Evolutionary conservation across 2,888 invertebrate genomes (phyloP), one percentile per base, ranked within the genome.

Genomic region (Hydrotaea diabolus): DNA sequence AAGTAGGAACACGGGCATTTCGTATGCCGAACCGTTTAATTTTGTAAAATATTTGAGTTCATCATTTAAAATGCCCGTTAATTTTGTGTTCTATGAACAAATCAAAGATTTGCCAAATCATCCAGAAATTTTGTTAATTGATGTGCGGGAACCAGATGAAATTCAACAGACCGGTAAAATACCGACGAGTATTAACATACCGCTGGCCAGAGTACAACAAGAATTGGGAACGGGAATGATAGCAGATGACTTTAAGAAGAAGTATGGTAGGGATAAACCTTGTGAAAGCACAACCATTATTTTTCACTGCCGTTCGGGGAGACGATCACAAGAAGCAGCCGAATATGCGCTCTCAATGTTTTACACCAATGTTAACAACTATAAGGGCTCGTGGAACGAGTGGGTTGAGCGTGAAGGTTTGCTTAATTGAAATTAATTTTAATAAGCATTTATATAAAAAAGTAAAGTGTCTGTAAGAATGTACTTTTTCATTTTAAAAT

Each of bases 131-230:
- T 88, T 95, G 17, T 93, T 96, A 31, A 94, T 97, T 83, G 96
- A 97, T 93, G 96, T 97, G 0, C 94, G 96, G 86, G 96, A 96
- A 89, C 95, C 96, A 39, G 91, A 93, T 13, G 96, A 96, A 92
- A 91, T 96, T 11, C 91, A 93, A 84, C 95, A 96, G 89, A 94
- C 94, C 87, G 96, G 96, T 2, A 93, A 93, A 88, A 94, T 96
- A 82, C 96, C 96, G 49, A 94, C 94, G 77, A 96, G 96, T 89
- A 93, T 96, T 75, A 96, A 96, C 89, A 96, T 96, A 90, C 96
- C 96, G 87, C 93, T 96, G 95, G 93, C 85, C 3, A 86, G 77
- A 15, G 87, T 92, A 5, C 71, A 80, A 15, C 85, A 88, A 43
- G 90, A 89, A 26, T 76, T 92, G 69, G 85, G 88, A 2, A 21